Conservation (phyloP, 2,888 invertebrate species). For the Acrobasis repandana region DNA sequence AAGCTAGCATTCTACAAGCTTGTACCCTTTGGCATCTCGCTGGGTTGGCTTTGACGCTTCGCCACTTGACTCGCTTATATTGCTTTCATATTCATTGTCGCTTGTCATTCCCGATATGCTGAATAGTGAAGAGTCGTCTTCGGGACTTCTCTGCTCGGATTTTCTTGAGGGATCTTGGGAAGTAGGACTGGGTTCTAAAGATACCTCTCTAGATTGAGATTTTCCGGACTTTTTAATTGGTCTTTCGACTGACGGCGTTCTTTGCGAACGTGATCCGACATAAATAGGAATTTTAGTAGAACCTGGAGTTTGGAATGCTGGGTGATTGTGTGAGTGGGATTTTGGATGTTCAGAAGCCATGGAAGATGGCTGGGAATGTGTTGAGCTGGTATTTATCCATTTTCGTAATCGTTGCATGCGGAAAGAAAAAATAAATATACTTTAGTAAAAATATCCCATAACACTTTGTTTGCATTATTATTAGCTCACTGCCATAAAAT, state of each 20-base stretch:
- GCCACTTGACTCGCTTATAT: conserved; percentile 79
- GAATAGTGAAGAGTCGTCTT: conserved; percentile 81
- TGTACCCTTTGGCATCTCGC: conserved; percentile 78
- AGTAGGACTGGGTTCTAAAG: conserved; percentile 75
- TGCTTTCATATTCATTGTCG: conserved; percentile 82
- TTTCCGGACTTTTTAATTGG: conserved; percentile 57
- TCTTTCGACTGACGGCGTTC: conserved; percentile 77
- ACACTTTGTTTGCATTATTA: conserved; percentile 39
- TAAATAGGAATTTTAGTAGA: conserved; percentile 90
- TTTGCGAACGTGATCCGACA: conserved; percentile 84
- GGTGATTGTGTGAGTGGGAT: conserved; percentile 78
- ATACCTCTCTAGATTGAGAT: conserved; percentile 67
- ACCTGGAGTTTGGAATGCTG: conserved; percentile 83
- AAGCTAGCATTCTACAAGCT: conserved; percentile 76
- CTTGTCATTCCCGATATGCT: conserved; percentile 83
- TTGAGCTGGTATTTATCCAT: conserved; percentile 73
- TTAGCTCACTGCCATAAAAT: conserved; percentile 32
- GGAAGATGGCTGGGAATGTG: conserved; percentile 81
- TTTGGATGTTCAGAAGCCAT: conserved; percentile 76
- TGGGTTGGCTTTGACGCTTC: conserved; percentile 75
- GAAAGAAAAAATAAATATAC: conserved; percentile 58
- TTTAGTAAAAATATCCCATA: conserved; percentile 26
- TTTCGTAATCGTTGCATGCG: conserved; percentile 72
- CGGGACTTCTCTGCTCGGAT: conserved; percentile 80
- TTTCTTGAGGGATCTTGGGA: conserved; percentile 74